Evolutionary conservation across 2,113 vertebrate genomes (phyloP).

Genomic region (Oncorhynchus masou): DNA sequence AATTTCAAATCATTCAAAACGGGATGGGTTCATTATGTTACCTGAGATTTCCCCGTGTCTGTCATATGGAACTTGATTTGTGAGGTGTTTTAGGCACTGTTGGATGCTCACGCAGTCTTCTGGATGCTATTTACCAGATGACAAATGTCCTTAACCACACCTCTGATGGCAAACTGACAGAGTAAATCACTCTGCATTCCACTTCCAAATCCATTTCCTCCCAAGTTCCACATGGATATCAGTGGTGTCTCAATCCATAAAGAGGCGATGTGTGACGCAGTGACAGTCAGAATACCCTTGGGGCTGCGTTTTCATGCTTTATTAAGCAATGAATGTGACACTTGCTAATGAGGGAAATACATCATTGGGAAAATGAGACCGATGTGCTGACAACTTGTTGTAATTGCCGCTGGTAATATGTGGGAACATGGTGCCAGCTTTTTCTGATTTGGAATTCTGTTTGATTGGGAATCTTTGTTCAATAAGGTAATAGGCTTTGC

Average conservation of each 20-base stretch:
- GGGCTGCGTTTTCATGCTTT: slow-evolving; percentile 31
- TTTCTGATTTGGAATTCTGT: slow-evolving; percentile 17
- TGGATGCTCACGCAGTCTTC: neutral
- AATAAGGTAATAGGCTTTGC: neutral
- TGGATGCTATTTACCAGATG: slow-evolving; percentile 4
- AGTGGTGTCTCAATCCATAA: neutral
- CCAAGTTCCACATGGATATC: slow-evolving; percentile 3
- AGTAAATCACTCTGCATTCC: slow-evolving; percentile 2
- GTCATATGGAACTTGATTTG: neutral
- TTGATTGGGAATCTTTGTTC: slow-evolving; percentile 12
- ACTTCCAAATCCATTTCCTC: slow-evolving; percentile 7
- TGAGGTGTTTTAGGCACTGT: neutral
- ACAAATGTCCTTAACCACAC: neutral
- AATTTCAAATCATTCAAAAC: neutral
- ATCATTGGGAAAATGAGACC: slow-evolving; percentile 12
- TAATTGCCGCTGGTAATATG: neutral
- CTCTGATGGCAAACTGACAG: neutral
- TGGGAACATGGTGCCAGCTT: neutral
- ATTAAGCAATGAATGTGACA: slow-evolving; percentile 13
- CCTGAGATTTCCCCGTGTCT: neutral
- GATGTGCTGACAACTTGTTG: slow-evolving; percentile 9
- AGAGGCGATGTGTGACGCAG: no score
- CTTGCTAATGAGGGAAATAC: slow-evolving; percentile 21
- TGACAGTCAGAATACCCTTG: neutral
- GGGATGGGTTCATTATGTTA: neutral